Conservation (phyloP, 2,888 invertebrate genomes). For the Hermaeophaga mercurialis region DNA sequence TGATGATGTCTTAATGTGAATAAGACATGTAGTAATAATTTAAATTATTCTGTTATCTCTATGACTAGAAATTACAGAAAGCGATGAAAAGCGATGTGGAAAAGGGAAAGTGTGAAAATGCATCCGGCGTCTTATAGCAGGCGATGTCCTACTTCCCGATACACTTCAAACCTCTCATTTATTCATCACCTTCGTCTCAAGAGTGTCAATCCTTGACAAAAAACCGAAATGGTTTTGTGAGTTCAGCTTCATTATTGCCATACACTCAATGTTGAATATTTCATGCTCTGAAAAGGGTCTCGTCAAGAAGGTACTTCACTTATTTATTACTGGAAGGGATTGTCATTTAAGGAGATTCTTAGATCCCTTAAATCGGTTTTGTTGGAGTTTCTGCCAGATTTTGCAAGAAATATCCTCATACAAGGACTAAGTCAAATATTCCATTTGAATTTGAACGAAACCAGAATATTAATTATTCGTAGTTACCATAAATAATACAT, state of each 20-base stretch:
- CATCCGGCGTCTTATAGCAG: constrained; percentile 18
- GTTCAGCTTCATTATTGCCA: constrained; percentile 32
- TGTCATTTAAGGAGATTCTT: constrained; percentile 9
- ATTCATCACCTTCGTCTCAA: constrained; percentile 36
- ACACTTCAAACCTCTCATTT: constrained; percentile 34
- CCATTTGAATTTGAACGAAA: too few species aligned
- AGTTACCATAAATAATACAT: too few species aligned
- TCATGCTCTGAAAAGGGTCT: constrained; percentile 27
- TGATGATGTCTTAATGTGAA: too few species aligned
- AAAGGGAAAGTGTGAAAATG: constrained; percentile 24
- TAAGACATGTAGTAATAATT: too few species aligned
- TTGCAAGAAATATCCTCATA: neutral
- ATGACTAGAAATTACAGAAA: neutral
- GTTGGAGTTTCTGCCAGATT: neutral
- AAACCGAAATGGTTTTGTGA: constrained; percentile 33
- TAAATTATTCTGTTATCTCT: neutral
- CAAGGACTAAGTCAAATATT: too few species aligned
- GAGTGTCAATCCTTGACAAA: constrained; percentile 32
- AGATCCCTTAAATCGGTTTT: neutral
- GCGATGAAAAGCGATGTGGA: constrained; percentile 13
- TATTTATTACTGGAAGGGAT: constrained; percentile 15
- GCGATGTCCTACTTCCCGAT: constrained; percentile 18
- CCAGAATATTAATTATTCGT: too few species aligned
- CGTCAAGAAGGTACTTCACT: constrained; percentile 11
- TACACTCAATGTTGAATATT: constrained; percentile 33